Percentiles rank a stretch among this genome's conserved stretches.
Evolutionary conservation across 1,140 invertebrate genomes (phyloP).

Genomic region (Papilio glaucus): DNA sequence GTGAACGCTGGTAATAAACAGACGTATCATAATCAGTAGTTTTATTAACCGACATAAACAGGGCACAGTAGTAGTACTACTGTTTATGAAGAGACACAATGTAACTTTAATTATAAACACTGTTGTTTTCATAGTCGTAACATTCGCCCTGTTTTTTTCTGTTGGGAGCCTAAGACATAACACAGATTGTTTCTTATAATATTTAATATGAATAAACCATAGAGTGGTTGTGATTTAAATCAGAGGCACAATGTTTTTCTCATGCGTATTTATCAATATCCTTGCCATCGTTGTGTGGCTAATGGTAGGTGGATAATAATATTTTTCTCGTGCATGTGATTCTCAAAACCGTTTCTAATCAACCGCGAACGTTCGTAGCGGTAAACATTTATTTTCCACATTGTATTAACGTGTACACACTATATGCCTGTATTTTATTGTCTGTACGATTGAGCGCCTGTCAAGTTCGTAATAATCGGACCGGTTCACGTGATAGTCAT

Average conservation of each 20-base stretch:
- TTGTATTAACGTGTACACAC: conserved; percentile 35
- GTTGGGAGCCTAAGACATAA: conserved; percentile 20
- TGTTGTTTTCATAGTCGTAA: conserved; percentile 12
- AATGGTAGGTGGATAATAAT: conserved; percentile 30
- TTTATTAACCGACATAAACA: too few relatives aligned
- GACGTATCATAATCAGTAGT: too few relatives aligned
- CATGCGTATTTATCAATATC: conserved; percentile 28
- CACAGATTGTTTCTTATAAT: conserved; percentile 1
- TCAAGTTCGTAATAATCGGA: conserved; percentile 29
- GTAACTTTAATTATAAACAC: conserved; percentile 15
- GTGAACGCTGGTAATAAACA: too few relatives aligned
- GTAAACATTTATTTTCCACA: conserved; percentile 31
- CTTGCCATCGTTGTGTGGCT: conserved; percentile 15
- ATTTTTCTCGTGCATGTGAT: conserved; percentile 35
- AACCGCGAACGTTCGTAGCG: conserved; percentile 30
- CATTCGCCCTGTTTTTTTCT: conserved; percentile 15
- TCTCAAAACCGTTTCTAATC: conserved; percentile 35
- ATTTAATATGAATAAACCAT: background rate
- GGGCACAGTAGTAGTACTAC: too few relatives aligned
- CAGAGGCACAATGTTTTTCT: conserved; percentile 11
- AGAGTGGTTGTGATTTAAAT: conserved; percentile 18
- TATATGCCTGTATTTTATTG: conserved; percentile 31
- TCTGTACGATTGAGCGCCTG: conserved; percentile 24
- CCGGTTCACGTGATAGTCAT: background rate
- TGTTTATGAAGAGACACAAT: conserved; percentile 1